Conservation (phyloP, 2,113 vertebrate species). For the Columbina picui region DNA sequence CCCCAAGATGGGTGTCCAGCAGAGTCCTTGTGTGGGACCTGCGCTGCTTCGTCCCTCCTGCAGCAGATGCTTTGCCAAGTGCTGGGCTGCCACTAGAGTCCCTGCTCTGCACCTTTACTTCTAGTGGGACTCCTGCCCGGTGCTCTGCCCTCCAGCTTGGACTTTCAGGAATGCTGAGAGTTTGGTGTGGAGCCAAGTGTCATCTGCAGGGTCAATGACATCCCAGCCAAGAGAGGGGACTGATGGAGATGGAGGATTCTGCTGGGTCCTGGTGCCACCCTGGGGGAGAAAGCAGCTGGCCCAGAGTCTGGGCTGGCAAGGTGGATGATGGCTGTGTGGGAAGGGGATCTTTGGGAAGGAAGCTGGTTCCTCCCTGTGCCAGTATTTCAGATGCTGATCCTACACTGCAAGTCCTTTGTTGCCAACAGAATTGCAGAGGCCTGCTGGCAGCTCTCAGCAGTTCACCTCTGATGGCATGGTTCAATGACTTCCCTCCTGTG, state of each 20-base stretch:
- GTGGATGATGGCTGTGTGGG: not conserved
- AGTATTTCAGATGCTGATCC: not conserved
- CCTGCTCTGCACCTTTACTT: not conserved
- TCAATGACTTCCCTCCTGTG: not conserved
- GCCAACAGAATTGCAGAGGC: not conserved
- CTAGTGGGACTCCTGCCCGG: not conserved
- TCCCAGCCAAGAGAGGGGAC: not conserved
- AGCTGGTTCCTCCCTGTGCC: not conserved
- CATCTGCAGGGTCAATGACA: fast-evolving
- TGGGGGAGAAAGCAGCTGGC: not conserved
- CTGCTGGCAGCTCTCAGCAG: not conserved
- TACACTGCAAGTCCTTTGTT: fast-evolving
- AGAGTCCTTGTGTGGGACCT: fast-evolving
- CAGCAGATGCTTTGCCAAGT: not conserved
- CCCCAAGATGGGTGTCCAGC: not conserved
- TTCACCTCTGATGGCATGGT: fast-evolving
- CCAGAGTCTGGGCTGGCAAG: not conserved
- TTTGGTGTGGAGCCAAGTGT: not conserved
- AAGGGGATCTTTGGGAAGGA: not conserved
- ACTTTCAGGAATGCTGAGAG: not conserved
- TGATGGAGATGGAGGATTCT: not conserved
- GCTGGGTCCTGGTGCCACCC: not conserved
- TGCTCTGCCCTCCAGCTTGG: not conserved
- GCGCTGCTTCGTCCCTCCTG: not conserved
- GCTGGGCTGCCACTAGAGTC: not conserved